These are phyloP conservation scores for Automeris io DNA, from an alignment of 2,888 invertebrate species.

Conservation along the genomic window DNA sequence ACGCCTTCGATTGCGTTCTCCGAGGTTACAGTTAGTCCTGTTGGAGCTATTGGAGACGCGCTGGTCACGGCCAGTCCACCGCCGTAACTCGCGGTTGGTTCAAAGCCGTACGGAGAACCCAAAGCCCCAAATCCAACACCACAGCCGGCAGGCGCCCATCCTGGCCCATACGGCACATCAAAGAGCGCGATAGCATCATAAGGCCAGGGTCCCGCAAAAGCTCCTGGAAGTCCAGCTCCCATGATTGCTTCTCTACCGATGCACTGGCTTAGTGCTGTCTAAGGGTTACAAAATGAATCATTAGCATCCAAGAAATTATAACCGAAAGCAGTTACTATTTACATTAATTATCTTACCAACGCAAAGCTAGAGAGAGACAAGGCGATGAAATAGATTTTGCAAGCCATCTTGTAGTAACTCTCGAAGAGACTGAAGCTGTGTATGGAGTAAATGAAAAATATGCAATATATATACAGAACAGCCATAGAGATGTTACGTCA, in stretches of 20 bases:
- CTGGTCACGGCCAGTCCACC: slow-evolving; percentile 22
- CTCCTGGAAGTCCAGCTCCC: slow-evolving; percentile 5
- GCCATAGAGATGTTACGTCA: no score
- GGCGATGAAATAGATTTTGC: no score
- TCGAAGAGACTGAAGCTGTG: no score
- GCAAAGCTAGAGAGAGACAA: no score
- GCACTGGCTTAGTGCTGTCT: slow-evolving; percentile 6
- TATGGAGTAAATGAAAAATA: no score
- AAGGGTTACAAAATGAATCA: not conserved
- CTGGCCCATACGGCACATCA: slow-evolving; percentile 1
- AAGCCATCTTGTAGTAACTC: no score
- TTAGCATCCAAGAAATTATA: no score
- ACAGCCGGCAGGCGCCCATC: slow-evolving; percentile 4
- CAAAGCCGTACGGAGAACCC: not conserved
- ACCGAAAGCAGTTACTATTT: no score
- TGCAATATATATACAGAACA: no score
- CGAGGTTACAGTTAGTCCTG: slow-evolving; percentile 20
- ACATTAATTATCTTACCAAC: no score
- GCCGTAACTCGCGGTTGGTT: slow-evolving; percentile 14
- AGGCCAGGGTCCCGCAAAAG: slow-evolving; percentile 3
- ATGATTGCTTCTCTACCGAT: slow-evolving; percentile 5
- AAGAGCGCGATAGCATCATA: slow-evolving; percentile 4
- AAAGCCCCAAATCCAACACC: not conserved
- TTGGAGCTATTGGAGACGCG: slow-evolving; percentile 20
- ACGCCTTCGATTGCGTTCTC: slow-evolving; percentile 7